These are phyloP conservation scores for Euborellia annulipes DNA, from an alignment of 1,140 invertebrate genomes.

Conservation along the genomic window DNA sequence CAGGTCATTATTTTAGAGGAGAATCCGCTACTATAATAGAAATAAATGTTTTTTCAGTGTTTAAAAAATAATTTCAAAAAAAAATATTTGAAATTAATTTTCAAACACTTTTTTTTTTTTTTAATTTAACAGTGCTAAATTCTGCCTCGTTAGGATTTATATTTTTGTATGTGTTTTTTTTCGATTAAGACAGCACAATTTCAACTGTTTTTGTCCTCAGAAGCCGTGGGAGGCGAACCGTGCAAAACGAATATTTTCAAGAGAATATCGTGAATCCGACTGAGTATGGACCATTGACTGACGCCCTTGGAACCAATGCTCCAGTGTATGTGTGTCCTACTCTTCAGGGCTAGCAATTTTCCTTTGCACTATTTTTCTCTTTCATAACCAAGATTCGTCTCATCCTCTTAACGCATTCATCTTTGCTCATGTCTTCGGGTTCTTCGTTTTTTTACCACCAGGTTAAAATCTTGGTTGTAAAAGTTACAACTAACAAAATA, in stretches of 20 bases:
- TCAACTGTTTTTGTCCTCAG: too few relatives aligned
- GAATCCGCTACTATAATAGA: too few relatives aligned
- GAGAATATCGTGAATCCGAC: conserved; percentile 39
- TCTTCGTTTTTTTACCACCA: too few relatives aligned
- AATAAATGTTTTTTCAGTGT: too few relatives aligned
- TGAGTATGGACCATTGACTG: conserved; percentile 17
- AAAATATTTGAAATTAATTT: too few relatives aligned
- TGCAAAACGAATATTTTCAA: conserved; percentile 34
- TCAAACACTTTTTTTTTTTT: conserved; percentile 3
- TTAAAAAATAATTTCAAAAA: conserved; percentile 2
- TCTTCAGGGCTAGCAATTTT: background rate
- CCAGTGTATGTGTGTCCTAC: conserved; percentile 27
- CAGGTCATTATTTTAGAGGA: too few relatives aligned
- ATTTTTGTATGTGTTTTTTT: conserved; percentile 8
- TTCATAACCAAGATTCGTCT: background rate
- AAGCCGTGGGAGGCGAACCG: conserved; percentile 16
- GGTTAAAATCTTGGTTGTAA: too few relatives aligned
- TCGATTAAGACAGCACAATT: background rate
- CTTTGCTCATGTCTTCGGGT: too few relatives aligned
- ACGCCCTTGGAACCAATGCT: conserved; percentile 18
- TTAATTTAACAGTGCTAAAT: background rate
- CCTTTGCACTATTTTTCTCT: too few relatives aligned
- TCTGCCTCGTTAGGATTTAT: too few relatives aligned
- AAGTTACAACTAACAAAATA: too few relatives aligned
- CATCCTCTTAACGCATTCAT: too few relatives aligned